A percentile compares a stretch with the other conserved stretches of the same genome.
Evolutionary conservation across 1,140 invertebrate genomes (phyloP).

Genomic region (Augochlora pura): DNA sequence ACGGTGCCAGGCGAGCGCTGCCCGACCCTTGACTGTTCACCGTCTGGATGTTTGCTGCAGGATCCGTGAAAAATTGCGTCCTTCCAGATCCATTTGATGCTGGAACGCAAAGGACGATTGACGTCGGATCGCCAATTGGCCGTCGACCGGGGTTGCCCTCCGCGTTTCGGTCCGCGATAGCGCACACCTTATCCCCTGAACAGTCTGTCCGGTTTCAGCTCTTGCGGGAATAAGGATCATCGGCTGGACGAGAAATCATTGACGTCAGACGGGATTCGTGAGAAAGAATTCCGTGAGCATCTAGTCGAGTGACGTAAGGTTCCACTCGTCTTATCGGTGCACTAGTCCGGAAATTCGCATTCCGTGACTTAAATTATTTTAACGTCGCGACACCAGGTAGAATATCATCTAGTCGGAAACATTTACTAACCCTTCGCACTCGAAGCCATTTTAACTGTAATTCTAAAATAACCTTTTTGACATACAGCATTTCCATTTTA

Average conservation of each 20-base stretch:
- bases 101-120: background rate
- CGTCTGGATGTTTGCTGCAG: too few relatives aligned
- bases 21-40: background rate
- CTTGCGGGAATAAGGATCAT: background rate
- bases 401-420: too few relatives aligned
- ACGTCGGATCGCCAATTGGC: background rate
- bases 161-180: background rate
- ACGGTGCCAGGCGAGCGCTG: background rate
- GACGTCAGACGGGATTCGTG: background rate
- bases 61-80: constrained; percentile 6
- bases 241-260: background rate
- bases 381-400: too few relatives aligned
- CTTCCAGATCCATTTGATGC: background rate
- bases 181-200: background rate
- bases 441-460: too few relatives aligned
- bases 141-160: background rate
- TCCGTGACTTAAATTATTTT: too few relatives aligned
- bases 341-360: too few relatives aligned
- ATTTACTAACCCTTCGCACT: too few relatives aligned
- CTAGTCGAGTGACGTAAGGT: background rate
- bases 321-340: too few relatives aligned
- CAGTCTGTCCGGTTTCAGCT: background rate
- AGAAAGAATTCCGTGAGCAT: background rate
- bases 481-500: too few relatives aligned
- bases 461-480: too few relatives aligned